phyloP scores from a whole-genome alignment of 2,113 vertebrate species.

The Vulpes vulpes region DNA sequence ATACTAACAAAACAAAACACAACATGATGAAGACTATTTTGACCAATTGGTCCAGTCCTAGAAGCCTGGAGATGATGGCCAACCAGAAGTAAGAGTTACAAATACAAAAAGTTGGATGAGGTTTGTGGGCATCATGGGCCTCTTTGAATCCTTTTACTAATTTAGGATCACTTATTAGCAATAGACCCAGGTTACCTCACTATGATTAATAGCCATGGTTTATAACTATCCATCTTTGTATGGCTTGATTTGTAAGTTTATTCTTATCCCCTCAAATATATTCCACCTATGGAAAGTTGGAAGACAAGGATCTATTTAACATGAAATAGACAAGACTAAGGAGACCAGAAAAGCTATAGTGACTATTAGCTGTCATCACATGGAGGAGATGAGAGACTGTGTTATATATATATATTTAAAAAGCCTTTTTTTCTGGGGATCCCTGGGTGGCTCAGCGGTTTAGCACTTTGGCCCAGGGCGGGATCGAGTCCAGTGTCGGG shows the following conservation, averaged over 20 bases:
- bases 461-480: no score
- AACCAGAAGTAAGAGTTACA: background rate
- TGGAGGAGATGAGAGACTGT: background rate
- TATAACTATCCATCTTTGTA: background rate
- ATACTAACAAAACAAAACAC: background rate
- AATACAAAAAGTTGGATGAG: background rate
- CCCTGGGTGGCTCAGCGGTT: no score
- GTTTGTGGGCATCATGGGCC: background rate
- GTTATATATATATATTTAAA: background rate
- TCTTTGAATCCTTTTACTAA: background rate
- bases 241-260: background rate
- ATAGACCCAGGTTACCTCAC: background rate
- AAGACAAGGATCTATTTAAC: background rate
- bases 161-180: background rate
- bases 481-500: no score
- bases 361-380: background rate
- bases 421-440: background rate
- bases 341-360: background rate
- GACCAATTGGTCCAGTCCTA: background rate
- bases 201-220: background rate
- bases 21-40: background rate
- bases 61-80: background rate
- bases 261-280: constrained; percentile 17
- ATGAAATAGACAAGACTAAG: background rate
- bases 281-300: background rate